These are phyloP conservation scores for Hirtodrosophila trivittata DNA, from an alignment of 2,888 invertebrate genomes.

Conservation along the genomic window DNA sequence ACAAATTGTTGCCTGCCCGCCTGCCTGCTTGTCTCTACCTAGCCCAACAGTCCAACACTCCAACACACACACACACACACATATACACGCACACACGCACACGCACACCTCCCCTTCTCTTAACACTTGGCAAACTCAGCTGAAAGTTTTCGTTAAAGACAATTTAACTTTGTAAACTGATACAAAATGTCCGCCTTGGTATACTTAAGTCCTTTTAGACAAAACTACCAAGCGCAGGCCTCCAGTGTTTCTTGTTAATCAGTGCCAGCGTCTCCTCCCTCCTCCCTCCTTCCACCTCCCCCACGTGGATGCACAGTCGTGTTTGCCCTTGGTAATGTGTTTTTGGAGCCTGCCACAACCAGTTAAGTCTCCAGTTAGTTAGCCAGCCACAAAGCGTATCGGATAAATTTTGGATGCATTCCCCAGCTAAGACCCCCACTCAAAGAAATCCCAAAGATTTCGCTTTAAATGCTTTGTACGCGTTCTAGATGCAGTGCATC, in stretches of 20 bases:
- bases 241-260: slow-evolving; percentile 51
- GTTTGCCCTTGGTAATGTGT: slow-evolving; percentile 48
- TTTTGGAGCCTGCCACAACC: slow-evolving; percentile 21
- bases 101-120: background rate
- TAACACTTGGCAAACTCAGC: slow-evolving; percentile 41
- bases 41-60: no score
- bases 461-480: no score
- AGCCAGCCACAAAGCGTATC: slow-evolving; percentile 16
- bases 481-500: slow-evolving; percentile 5
- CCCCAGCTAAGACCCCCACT: no score
- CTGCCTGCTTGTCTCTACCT: no score
- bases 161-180: slow-evolving; percentile 79
- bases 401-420: slow-evolving; percentile 3
- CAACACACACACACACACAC: no score
- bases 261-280: slow-evolving; percentile 33
- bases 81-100: slow-evolving; percentile 3
- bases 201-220: slow-evolving; percentile 65
- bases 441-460: no score
- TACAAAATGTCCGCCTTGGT: slow-evolving; percentile 74
- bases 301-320: no score
- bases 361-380: slow-evolving; percentile 38
- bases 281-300: background rate
- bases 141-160: slow-evolving; percentile 75
- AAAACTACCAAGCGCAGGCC: slow-evolving; percentile 41
- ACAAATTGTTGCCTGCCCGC: slow-evolving; percentile 56